Base-by-base conservation (phyloP, 2,797 vertebrate genomes). In the Tragopan temminckii region DNA sequence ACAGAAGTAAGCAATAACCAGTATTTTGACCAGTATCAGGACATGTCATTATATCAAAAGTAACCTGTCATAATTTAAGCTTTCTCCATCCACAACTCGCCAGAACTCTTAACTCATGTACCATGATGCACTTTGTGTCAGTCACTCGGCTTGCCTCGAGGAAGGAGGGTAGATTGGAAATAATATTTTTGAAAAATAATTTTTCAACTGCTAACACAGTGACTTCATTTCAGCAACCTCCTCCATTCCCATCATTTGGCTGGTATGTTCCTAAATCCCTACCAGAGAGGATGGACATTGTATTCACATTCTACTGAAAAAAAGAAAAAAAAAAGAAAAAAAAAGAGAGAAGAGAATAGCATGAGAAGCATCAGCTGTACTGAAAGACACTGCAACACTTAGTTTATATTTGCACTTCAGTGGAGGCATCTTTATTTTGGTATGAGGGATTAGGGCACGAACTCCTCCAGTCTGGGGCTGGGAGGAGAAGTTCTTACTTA, bases 11-110 rank as follows among this genome's bases (percentile, higher is more conserved):
- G 43, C 50, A 85, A 48, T 89, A 82, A 75, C 20, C 45, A 69
- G 24, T 75, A 33, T 94, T 95, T 89, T 80, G 76, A 89, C 85
- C 78, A 66, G 45, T 82, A 62, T 85, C 25, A 16, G 50, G 36
- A 16, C 33, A 17, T 68, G 68, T 78, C 88, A 93, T 82, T 76
- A 58, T 18, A 68, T 74, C 36, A 85, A 14, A 80, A 70, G 82
- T 85, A 75, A 92, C 45, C n/a, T 53, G 40, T 92, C 84, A 71
- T 82, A 93, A 75, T 62, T 74, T 70, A 58, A 87, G 24, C 27
- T 58, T 89, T 90, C 45, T 64, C 33, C 2, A 6, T 61, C 75
- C 70, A 38, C 50, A 35, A 1, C 48, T 87, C 70, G 64, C 33
- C 35, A 45, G 78, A 80, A 55, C 75, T 46, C 40, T 79, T 83